Evolutionary conservation across 2,113 vertebrate species (phyloP).

Genomic region (Capreolus pygargus): DNA sequence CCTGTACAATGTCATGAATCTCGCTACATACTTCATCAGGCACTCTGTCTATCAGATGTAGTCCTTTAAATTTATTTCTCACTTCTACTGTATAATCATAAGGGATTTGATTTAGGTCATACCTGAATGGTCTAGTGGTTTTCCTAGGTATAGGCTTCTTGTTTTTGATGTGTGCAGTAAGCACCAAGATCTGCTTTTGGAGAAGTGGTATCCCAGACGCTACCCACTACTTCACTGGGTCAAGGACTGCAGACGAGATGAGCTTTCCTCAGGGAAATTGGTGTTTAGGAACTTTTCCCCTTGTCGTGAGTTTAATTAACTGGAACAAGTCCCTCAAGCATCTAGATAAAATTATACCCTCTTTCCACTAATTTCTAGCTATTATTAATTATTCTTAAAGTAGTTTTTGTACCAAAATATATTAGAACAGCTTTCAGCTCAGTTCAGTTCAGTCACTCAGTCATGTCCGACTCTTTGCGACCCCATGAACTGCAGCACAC

Average conservation of each 20-base stretch:
- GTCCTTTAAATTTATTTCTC: too few relatives aligned
- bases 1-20: too few relatives aligned
- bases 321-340: neutral
- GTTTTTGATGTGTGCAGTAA: neutral
- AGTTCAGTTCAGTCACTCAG: neutral
- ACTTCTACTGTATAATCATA: too few relatives aligned
- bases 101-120: too few relatives aligned
- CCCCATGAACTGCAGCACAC: accelerated
- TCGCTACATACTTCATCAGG: too few relatives aligned
- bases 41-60: too few relatives aligned
- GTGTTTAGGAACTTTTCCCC: too few relatives aligned
- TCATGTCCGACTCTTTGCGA: accelerated
- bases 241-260: accelerated
- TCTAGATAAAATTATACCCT: neutral
- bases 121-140: too few relatives aligned
- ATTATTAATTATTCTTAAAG: neutral
- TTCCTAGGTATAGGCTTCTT: neutral
- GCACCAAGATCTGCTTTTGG: neutral
- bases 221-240: neutral
- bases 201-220: neutral
- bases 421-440: neutral
- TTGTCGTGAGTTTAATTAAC: neutral
- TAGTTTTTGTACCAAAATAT: neutral
- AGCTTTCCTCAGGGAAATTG: neutral
- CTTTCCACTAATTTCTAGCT: neutral